These are phyloP conservation scores for Ormyrus rosae DNA, from an alignment of 2,888 invertebrate species.

Conservation along the genomic window DNA sequence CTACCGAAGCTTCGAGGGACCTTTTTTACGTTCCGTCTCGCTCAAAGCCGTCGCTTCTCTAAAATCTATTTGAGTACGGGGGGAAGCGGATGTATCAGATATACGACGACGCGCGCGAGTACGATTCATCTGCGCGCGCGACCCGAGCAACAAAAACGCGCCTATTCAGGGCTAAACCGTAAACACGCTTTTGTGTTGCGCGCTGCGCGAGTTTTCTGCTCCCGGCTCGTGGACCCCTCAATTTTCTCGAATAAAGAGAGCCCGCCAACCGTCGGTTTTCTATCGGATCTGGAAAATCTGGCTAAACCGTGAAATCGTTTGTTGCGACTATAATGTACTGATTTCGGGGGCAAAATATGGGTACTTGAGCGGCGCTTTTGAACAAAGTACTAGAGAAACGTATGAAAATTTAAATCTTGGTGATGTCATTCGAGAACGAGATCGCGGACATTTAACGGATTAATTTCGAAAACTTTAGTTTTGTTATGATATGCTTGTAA, in stretches of 20 bases:
- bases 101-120: slow-evolving; percentile 27
- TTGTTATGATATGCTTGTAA: no score
- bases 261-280: neutral
- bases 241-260: slow-evolving; percentile 3
- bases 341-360: no score
- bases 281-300: neutral
- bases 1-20: slow-evolving; percentile 15
- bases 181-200: slow-evolving; percentile 40
- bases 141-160: slow-evolving; percentile 24
- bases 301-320: slow-evolving; percentile 18
- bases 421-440: no score
- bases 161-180: slow-evolving; percentile 39
- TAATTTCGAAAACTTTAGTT: no score
- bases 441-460: no score
- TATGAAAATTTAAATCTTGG: no score
- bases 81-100: slow-evolving; percentile 53
- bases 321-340: neutral
- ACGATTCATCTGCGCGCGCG: slow-evolving; percentile 30
- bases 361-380: no score
- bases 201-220: neutral
- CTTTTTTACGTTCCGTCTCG: slow-evolving; percentile 29
- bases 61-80: slow-evolving; percentile 42
- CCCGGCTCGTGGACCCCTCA: neutral
- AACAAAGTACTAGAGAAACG: no score
- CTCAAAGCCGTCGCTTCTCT: slow-evolving; percentile 32